Base-by-base conservation (phyloP, 2,797 vertebrate genomes). In the Enteromius viviparus region DNA sequence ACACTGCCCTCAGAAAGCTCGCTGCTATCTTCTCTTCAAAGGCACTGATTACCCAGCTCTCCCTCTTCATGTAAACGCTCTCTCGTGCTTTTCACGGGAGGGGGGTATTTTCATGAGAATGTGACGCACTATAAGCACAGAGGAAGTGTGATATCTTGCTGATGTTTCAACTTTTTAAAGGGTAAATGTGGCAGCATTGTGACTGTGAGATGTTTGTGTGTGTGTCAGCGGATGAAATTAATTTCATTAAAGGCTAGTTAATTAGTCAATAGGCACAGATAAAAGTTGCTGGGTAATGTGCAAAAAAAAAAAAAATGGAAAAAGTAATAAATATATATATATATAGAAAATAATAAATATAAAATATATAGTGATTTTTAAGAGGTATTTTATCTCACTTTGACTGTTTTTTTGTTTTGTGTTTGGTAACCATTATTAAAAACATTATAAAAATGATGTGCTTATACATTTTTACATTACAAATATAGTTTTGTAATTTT, bases 41-140 rank as follows among this genome's bases (percentile, higher is more conserved):
- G 82, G 65, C 66, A 12, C 85, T 87, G 87, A 88, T 88, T 89
- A 88, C 78, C 66, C 40, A 7, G 45, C 74, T 87, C 81, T 84
- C n/a, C 66, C 71, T 78, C 78, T 81, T 85, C 85, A 82, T 77
- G 87, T 82, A 83, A 78, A 83, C 55, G 75, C 76, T 76, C 82
- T 85, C 80, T 51, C 66, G 37, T 71, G 69, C 69, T 29, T 71
- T 71, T 71, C 69, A 71, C 23, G 42, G 69, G 23, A 71, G 47
- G 1, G 4, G 69, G 42, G 23, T 8, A 71, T 29, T 49, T 71
- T 71, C 4, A 9, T 29, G 23, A 49, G 42, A 29, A 71, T 26
- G 42, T 29, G 69, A 29, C 23, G 29, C 23, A 26, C 8, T 45
- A 47, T 26, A 47, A 26, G 53, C 3, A n/a, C 12, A 17, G 51